phyloP scores from a whole-genome alignment of 2,797 vertebrate species.

The Allenopithecus nigroviridis region DNA sequence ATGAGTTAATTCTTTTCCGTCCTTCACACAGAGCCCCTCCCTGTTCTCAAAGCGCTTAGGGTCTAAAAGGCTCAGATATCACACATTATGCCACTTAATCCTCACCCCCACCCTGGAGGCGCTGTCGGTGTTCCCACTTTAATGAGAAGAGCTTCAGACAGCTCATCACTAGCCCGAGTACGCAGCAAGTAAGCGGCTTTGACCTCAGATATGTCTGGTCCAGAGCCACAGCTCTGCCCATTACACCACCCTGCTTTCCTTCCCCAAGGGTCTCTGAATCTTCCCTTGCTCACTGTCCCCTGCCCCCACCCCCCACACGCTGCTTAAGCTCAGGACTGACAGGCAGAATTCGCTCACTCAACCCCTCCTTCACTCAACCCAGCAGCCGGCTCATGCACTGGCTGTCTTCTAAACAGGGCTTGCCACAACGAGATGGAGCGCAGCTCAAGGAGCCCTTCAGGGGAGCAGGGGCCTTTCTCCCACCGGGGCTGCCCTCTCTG shows the following conservation, averaged over 20 bases:
- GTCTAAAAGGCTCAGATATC: background rate
- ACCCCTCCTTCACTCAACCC: background rate
- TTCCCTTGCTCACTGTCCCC: background rate
- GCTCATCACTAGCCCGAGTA: background rate
- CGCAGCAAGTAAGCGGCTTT: background rate
- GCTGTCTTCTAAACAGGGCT: no score
- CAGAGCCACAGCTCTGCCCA: background rate
- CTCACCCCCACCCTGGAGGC: background rate
- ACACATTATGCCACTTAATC: background rate
- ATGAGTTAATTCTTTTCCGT: background rate
- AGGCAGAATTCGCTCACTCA: background rate
- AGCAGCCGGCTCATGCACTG: background rate
- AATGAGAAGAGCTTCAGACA: background rate
- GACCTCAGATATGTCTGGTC: background rate
- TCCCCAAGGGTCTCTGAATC: background rate
- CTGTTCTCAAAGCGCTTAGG: background rate
- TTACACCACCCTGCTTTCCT: background rate
- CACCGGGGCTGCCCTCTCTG: background rate
- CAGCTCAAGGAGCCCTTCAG: background rate
- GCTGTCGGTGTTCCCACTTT: background rate
- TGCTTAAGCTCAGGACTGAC: background rate
- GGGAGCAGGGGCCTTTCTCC: background rate
- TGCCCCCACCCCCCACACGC: background rate
- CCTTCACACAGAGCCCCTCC: background rate
- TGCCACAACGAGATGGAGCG: background rate